Percentiles rank a stretch among this genome's conserved stretches.
Conservation (phyloP, 2,888 invertebrate species). For the Acanthopleura granulata region DNA sequence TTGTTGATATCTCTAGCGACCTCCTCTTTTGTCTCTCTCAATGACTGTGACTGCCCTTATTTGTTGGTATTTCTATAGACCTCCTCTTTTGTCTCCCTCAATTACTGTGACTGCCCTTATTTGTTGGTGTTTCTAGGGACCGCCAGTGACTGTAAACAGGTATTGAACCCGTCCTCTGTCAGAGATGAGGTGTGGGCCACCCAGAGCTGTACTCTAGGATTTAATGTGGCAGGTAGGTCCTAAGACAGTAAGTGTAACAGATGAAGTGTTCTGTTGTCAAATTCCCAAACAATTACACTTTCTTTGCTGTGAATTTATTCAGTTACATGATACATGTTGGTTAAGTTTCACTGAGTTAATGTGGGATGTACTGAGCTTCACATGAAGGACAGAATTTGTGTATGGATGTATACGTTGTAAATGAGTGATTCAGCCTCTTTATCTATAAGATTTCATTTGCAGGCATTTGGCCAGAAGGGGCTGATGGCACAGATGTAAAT, state of each 20-base stretch:
- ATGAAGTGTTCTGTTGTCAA: too few species aligned
- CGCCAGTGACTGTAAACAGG: slow-evolving; percentile 86
- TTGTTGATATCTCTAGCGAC: too few species aligned
- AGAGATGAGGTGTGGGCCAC: slow-evolving; percentile 85
- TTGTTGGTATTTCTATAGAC: too few species aligned
- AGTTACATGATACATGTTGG: too few species aligned
- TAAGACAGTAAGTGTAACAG: too few species aligned
- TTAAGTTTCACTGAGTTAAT: too few species aligned
- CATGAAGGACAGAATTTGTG: too few species aligned
- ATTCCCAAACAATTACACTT: too few species aligned
- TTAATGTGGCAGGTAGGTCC: slow-evolving; percentile 80
- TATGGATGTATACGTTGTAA: too few species aligned
- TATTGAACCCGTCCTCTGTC: slow-evolving; percentile 74
- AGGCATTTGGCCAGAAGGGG: slow-evolving; percentile 89
- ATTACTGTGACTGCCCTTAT: neutral
- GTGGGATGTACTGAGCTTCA: too few species aligned
- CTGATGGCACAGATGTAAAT: slow-evolving; percentile 91
- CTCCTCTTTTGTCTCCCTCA: slow-evolving; percentile 25
- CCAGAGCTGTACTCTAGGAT: slow-evolving; percentile 84
- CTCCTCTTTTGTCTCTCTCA: slow-evolving; percentile 25
- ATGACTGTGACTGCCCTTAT: neutral
- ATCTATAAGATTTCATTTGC: slow-evolving; percentile 9
- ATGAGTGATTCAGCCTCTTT: too few species aligned
- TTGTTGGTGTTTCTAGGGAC: slow-evolving; percentile 77
- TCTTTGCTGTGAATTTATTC: too few species aligned